Percentiles rank a stretch among this genome's conserved stretches.
Evolutionary conservation across 2,888 invertebrate species (phyloP).

Genomic region (Drosophila vallismaia): DNA sequence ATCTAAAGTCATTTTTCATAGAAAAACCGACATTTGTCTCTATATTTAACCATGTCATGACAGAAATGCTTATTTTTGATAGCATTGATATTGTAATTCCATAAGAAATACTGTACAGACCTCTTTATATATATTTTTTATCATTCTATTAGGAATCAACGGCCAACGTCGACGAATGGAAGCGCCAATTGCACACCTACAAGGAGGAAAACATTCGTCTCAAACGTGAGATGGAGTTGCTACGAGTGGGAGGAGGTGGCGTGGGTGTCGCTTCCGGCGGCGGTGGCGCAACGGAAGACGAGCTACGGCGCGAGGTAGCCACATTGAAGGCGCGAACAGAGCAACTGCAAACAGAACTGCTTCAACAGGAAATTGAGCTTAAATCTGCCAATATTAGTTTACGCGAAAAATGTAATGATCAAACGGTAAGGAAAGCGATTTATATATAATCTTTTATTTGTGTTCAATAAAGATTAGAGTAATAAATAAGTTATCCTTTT

Average conservation of each 20-base stretch:
- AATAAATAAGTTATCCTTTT: neutral
- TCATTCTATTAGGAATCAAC: conserved; percentile 88
- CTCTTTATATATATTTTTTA: too few species aligned
- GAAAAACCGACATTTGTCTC: neutral
- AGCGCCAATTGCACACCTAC: conserved; percentile 96
- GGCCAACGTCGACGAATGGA: conserved; percentile 99
- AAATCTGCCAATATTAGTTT: conserved; percentile 85
- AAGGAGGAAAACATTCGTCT: conserved; percentile 95
- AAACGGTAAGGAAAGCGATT: conserved; percentile 86
- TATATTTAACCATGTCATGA: too few species aligned
- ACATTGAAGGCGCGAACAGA: conserved; percentile 91
- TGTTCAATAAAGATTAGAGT: too few species aligned
- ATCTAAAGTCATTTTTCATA: neutral
- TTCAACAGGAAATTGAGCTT: conserved; percentile 93
- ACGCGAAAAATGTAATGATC: conserved; percentile 87
- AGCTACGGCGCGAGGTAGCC: conserved; percentile 90
- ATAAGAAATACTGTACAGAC: too few species aligned
- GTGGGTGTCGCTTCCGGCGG: conserved; percentile 82
- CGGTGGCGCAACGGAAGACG: conserved; percentile 88
- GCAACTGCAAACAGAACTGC: conserved; percentile 91
- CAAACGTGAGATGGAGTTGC: conserved; percentile 89
- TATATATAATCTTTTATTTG: too few species aligned
- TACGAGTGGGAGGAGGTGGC: conserved; percentile 88
- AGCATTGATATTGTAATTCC: too few species aligned
- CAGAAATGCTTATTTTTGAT: too few species aligned